Evolutionary conservation across 1,140 invertebrate genomes (phyloP), one percentile per base, ranked within the genome.

Genomic region (Caenorhabditis inopinata): DNA sequence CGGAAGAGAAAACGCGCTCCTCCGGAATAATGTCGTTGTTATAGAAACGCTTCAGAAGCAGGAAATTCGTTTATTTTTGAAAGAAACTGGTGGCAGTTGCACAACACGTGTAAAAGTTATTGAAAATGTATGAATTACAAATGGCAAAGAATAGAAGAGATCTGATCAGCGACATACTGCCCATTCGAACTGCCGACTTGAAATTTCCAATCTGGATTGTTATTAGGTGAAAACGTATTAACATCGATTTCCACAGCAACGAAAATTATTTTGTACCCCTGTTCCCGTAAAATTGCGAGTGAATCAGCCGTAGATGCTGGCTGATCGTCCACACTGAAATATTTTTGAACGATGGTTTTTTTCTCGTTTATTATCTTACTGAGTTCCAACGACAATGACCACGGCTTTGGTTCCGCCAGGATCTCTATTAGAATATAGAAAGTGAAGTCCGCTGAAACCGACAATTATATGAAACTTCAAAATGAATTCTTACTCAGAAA

Each of bases 61-160:
- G 38, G 32, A 14, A 68, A 68, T 29, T 7, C 1, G 32, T 68
- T 68, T 25, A 68, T 68, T 29, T 11, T 9, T 68, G 58, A 68
- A 68, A 68, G 58, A 68, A 68, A 68, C 21, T 6, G 58, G 58
- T 42, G 7, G 21, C 4, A 68, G 12, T 68, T 68, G 58, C 58
- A 68, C 58, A 68, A 21, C 21, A 68, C 9, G 27, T 18, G 11
- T 0, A 25, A 18, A 32, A 2, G 38, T 32, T n/a, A 21, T 12
- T 18, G n/a, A 9, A 38, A 32, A 68, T 16, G 38, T 9, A 38
- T 2, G 14, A 2, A 32, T 68, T 68, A 38, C 58, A 68, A 68
- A 38, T 68, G 35, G 27, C 58, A 68, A 14, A 68, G 58, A 68
- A 68, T 68, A 18, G 14, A 68, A 7, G 58, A 68, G 58, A 68